Base-by-base conservation (phyloP, 2,888 invertebrate species). In the Poecilus cupreus region DNA sequence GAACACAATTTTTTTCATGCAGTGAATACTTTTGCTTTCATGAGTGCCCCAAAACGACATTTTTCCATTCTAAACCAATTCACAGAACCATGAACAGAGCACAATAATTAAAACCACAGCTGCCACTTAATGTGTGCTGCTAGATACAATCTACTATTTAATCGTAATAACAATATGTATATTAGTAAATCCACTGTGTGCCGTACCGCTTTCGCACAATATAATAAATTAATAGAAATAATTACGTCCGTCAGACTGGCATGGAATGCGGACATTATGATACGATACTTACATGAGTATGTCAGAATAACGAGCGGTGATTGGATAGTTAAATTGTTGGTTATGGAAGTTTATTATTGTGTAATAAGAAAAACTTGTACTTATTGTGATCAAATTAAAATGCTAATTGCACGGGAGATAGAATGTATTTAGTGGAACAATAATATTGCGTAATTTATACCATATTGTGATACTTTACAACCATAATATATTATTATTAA, bases 81-180 rank as follows among this genome's bases (percentile, higher is more conserved):
- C 54, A 54, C 22, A 54, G 2, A 20, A 5, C 20, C 22, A 11
- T 54, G 51, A 51, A 20, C 18, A 54, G 51, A 51, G 18, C 18
- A 54, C 20, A 20, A 54, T 54, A 54, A 54, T 54, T 54, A 54
- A 32, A 32, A 10, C 54, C 22, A 6, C 54, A 54, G 54, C 22
- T 54, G 54, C 22, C 20, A 20, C 20, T 54, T 54, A 54, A 54
- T 54, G 11, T 54, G 54, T 54, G 6, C 51, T 51, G 16, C 18
- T 11, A 54, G 54, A 54, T 18, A 54, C 18, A 54, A 54, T 54
- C 54, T n/a, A 43, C 43, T 60, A 26, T 60, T 60, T 60, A 60
- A 60, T n/a, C 43, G 13, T 60, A 60, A 26, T 60, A 24, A 60
- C 60, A 60, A 60, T 60, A 60, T 60, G 60, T 26, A 60, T 60